phyloP scores from a whole-genome alignment of 2,113 vertebrate genomes.

The Pontoporia blainvillei region DNA sequence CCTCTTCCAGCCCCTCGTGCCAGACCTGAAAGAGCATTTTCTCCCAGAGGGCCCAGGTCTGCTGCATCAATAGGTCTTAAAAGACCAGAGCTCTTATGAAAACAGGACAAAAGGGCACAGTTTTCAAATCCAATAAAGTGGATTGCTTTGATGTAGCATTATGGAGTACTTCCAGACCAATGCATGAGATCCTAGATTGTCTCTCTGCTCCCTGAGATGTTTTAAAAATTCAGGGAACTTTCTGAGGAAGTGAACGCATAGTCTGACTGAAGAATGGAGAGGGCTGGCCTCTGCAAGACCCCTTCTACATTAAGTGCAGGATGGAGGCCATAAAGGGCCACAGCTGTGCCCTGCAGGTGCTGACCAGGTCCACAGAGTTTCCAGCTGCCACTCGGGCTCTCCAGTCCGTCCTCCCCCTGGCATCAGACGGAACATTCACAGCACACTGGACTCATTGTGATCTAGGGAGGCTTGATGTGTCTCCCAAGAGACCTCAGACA shows the following conservation, averaged over 20 bases:
- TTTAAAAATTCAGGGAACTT: neutral
- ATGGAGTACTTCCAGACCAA: neutral
- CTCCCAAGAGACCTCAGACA: neutral
- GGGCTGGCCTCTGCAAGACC: neutral
- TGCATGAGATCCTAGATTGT: neutral
- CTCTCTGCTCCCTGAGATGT: neutral
- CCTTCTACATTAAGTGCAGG: neutral
- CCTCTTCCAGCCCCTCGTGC: neutral
- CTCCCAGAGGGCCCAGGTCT: neutral
- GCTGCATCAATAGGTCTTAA: neutral
- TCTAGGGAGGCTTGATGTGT: neutral
- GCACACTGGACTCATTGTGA: accelerated
- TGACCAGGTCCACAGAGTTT: accelerated
- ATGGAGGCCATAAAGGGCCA: neutral
- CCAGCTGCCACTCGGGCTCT: neutral
- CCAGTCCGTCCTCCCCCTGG: neutral
- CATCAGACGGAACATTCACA: too few species aligned
- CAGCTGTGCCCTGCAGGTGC: neutral
- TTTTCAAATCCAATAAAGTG: neutral
- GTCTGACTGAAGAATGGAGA: neutral
- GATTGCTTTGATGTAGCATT: neutral
- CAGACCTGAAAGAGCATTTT: neutral
- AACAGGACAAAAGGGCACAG: neutral
- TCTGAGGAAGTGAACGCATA: neutral
- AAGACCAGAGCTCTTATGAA: neutral